Base-by-base conservation (phyloP, 2,888 invertebrate species). In the Drosophila buzzatii region DNA sequence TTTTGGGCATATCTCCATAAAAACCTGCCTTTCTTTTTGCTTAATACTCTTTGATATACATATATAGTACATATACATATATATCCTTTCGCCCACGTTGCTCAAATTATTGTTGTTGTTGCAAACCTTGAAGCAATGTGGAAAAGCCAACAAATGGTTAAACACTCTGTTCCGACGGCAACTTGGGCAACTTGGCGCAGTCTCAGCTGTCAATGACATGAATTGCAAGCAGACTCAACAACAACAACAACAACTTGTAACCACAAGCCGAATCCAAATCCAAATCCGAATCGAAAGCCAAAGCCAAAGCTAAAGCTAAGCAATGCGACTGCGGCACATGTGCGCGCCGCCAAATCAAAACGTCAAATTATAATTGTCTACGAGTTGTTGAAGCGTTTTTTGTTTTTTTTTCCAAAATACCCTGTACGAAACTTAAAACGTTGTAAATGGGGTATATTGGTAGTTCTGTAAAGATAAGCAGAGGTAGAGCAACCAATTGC, bases 361-460 rank as follows among this genome's bases (percentile, higher is more conserved):
- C 89, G 90, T 88, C 90, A 85, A 85, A 90, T 88, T 90, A 85
- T 85, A 85, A 85, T 85, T 90, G 90, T 85, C 88, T 82, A 70
- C 85, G 69, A 88, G 89, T 63, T 79, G 64, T 72, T 58, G 67
- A 59, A 76, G 56, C 62, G 56, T 59, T 62, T 53, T 41, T 65
- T 23, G 39, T 65, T 16, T 47, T 52, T 65, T 16, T 47, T 52
- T 56, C 49, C 0, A 27, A 44, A 53, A 49, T 49, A 41, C 59
- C 49, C 49, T 59, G 49, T 49, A 49, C 9, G 8, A 0, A 47
- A n/a, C 8, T 23, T 0, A 2, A 18, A 8, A 0, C 9, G 0
- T 4, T 27, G n/a, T 20, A 16, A 7, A 16, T 7, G 10, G 20
- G 39, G 39, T 41, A 31, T 39, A 18, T 27, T 35, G 20, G 4